Evolutionary conservation across 2,113 vertebrate species (phyloP), one percentile per base, ranked within the genome.

Genomic region (Salvator merianae): DNA sequence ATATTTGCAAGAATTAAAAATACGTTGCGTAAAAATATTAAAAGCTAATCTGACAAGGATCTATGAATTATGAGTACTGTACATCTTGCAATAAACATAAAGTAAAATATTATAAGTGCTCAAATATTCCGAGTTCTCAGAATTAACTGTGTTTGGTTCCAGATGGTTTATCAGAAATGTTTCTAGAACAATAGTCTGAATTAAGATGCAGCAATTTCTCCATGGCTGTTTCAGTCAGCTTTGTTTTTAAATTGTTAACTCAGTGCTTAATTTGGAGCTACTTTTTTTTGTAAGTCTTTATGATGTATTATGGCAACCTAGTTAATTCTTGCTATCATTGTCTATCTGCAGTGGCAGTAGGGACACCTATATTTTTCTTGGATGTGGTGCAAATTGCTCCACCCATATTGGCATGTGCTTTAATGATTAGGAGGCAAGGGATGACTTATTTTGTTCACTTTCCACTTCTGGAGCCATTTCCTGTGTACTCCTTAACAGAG

Each of bases 161-260:
- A 84, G 5, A 40, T 84, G n/a, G 30, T 3, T 83, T 89, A 20
- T 26, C 62, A 87, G 79, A 83, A 68, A 63, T 63, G 79, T 50
- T 5, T 28, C 7, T 13, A 70, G 50, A 75, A 71, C 0, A 4
- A 30, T 77, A 81, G 65, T 59, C 76, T 74, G 36, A 14, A 81
- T 2, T 81, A 38, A 65, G 72, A 74, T 81, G 26, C 34, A 4
- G 81, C 47, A 47, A 32, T 24, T 65, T 38, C 0, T 0, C 47
- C 75, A 82, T 7, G 26, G 66, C n/a, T 76, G 32, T 86, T 81
- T 69, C 14, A 68, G 89, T 74, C 65, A 70, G 14, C 74, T 47
- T 87, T 38, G 8, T 36, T 87, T 82, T 43, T 88, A 69, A 65
- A 69, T 85, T 24, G 84, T 88, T 74, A 81, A 79, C 55, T 77